phyloP scores from a whole-genome alignment of 2,888 invertebrate genomes.

The Pandemis corylana region DNA sequence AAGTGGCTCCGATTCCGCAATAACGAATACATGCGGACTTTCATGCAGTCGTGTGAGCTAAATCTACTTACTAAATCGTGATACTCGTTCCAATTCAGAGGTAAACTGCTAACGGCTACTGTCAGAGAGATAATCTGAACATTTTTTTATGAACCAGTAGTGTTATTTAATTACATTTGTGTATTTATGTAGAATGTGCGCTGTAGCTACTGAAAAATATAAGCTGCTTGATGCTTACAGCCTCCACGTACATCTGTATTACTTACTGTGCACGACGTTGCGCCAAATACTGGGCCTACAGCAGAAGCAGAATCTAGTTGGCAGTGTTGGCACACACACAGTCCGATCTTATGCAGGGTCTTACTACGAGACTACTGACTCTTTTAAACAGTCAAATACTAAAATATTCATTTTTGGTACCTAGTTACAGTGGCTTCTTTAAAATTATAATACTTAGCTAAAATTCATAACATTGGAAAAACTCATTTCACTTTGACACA shows the following conservation, averaged over 20 bases:
- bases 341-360: background rate
- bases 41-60: background rate
- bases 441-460: no score
- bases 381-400: background rate
- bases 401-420: background rate
- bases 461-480: no score
- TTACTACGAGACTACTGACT: background rate
- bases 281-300: conserved; percentile 35
- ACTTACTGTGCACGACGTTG: conserved; percentile 46
- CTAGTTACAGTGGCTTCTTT: no score
- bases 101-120: background rate
- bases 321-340: conserved; percentile 44
- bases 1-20: background rate
- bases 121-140: background rate
- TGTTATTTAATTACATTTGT: no score
- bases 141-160: background rate
- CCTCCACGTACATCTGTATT: conserved; percentile 37
- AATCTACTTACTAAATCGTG: background rate
- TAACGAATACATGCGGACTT: background rate
- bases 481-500: no score
- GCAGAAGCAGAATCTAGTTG: conserved; percentile 49
- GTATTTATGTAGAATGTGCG: no score
- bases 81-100: background rate
- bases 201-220: no score
- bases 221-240: background rate